Base-by-base conservation (phyloP, 2,113 vertebrate genomes). In the Zosterops japonicus region DNA sequence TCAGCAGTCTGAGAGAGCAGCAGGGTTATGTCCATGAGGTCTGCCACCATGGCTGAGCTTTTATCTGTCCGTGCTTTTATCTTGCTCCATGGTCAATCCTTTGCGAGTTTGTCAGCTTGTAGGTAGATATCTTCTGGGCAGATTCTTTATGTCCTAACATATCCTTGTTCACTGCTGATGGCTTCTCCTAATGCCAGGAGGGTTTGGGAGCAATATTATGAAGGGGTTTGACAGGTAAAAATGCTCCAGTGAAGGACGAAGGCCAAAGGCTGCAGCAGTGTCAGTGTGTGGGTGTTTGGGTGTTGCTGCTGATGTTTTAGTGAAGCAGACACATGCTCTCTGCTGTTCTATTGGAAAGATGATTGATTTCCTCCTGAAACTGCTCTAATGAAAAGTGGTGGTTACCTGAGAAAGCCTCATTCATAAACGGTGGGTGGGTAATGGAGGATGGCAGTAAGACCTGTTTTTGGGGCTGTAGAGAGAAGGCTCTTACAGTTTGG, bases 361-460 rank as follows among this genome's bases (percentile, higher is more conserved):
- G 56, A 77, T 93, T 68, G 53, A 83, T 88, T 75, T 74, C 42
- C 52, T 81, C 21, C 72, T 83, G 77, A 89, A 93, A 74, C 39
- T 39, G 29, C 53, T 82, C 76, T 69, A 46, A 65, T 86, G 80
- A 41, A 64, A 72, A 84, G 31, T 28, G 42, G 36, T 74, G 63
- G 52, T 79, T 90, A 95, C 90, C 94, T 84, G 65, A 92, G 83
- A 90, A 89, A 88, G 63, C 61, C 80, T 93, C 78, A 64, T 94
- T 96, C 78, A 94, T 79, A 85, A 95, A 44, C 79, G 53, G 27
- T 88, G 79, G 49, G 81, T 84, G 60, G 50, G 65, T 94, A 78
- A 71, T 2, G 0, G 0, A 60, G 76, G 52, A 65, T 9, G 31
- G 69, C 28, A 33, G 9, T 33, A 25, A 53, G 59, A 59, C 12